Conservation (phyloP, 2,113 vertebrate species). For the Solea senegalensis region DNA sequence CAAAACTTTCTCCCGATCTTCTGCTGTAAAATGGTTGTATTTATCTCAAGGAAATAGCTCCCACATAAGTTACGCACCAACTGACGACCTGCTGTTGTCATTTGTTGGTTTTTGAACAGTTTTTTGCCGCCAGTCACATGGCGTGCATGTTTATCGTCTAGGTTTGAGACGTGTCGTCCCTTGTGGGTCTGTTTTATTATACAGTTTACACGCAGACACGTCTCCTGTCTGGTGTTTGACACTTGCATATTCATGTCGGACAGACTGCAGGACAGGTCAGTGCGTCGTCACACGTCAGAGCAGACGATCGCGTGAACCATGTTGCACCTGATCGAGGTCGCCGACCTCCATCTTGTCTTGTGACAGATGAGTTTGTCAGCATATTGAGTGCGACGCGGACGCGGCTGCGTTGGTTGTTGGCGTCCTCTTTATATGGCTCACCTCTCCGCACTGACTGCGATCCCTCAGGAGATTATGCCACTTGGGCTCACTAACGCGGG, state of each 20-base stretch:
- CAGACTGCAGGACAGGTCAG: background rate
- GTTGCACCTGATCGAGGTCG: background rate
- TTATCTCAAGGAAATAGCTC: background rate
- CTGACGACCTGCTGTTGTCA: too few species aligned
- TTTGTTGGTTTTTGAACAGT: too few species aligned
- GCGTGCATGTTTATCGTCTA: too few species aligned
- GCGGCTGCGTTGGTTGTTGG: background rate
- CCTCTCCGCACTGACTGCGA: background rate
- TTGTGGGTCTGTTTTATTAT: too few species aligned
- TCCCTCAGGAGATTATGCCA: background rate
- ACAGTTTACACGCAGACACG: too few species aligned
- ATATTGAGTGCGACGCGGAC: slow-evolving; percentile 1
- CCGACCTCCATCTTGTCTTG: background rate
- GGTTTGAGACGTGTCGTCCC: too few species aligned
- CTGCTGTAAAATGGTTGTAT: slow-evolving; percentile 4
- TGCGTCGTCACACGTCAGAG: background rate
- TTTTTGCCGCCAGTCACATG: too few species aligned
- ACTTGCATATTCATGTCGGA: slow-evolving; percentile 19
- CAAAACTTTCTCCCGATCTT: background rate
- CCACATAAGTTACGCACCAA: too few species aligned
- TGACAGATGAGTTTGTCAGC: slow-evolving; percentile 9
- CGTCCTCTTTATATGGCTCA: background rate
- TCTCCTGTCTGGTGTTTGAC: too few species aligned
- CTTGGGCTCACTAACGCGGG: background rate
- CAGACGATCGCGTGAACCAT: background rate